phyloP scores from a whole-genome alignment of 53 echinoderm and acorn worm genomes.

The Temnopleurus reevesii region DNA sequence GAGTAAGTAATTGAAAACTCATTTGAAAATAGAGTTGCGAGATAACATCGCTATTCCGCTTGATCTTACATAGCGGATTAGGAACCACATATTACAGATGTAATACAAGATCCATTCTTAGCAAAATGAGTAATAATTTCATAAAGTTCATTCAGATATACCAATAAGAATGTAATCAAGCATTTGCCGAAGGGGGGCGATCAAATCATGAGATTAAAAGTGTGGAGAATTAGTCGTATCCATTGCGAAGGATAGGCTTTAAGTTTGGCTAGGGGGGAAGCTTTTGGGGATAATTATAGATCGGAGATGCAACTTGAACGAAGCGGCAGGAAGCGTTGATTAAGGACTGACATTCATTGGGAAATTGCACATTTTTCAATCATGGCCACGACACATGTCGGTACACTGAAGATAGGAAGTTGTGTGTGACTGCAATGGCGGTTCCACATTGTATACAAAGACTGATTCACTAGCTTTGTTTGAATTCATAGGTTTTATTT shows the following conservation, averaged over 20 bases:
- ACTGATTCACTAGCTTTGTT: too few species aligned
- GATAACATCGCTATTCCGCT: neutral
- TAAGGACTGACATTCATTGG: slow-evolving; percentile 52
- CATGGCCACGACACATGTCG: neutral
- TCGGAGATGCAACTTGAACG: slow-evolving; percentile 23
- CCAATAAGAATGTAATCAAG: neutral
- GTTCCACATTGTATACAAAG: too few species aligned
- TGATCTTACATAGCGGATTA: neutral
- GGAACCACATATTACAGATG: neutral
- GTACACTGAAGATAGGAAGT: neutral
- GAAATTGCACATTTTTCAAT: slow-evolving; percentile 58
- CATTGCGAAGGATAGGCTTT: neutral
- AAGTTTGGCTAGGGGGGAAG: neutral
- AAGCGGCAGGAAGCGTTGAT: slow-evolving; percentile 44
- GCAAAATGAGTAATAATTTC: slow-evolving; percentile 4
- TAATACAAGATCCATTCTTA: neutral
- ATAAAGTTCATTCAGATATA: neutral
- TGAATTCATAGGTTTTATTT: too few species aligned
- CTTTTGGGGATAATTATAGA: slow-evolving; percentile 37
- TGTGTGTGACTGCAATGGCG: neutral
- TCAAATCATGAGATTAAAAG: neutral
- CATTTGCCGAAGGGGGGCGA: neutral
- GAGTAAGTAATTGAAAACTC: neutral
- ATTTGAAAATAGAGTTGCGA: neutral
- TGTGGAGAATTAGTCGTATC: slow-evolving; percentile 7